These are phyloP conservation scores for Cataglyphis albicans DNA, from an alignment of 2,888 invertebrate genomes.

Conservation along the genomic window DNA sequence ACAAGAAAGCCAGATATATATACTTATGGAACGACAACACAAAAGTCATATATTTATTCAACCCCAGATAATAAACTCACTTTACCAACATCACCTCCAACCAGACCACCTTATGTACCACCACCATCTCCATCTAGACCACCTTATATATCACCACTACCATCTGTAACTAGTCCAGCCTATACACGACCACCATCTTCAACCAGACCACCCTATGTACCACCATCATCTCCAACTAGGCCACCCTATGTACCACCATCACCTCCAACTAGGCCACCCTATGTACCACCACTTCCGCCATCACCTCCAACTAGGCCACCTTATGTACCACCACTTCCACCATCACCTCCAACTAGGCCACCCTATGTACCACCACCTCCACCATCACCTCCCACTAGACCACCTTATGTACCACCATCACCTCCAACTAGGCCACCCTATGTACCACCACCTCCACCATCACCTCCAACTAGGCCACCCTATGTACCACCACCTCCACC, in stretches of 20 bases:
- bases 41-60: neutral
- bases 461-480: conserved; percentile 18
- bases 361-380: conserved; percentile 53
- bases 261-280: conserved; percentile 39
- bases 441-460: conserved; percentile 30
- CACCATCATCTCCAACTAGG: conserved; percentile 29
- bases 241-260: conserved; percentile 40
- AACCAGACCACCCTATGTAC: neutral
- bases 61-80: no score
- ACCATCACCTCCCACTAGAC: conserved; percentile 44
- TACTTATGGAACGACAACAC: neutral
- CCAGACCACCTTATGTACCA: neutral
- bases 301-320: conserved; percentile 44
- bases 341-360: conserved; percentile 38
- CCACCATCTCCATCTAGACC: neutral
- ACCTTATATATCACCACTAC: conserved; percentile 3
- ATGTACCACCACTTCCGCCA: conserved; percentile 52
- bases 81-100: neutral
- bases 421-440: conserved; percentile 59
- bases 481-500: conserved; percentile 40
- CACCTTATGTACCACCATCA: conserved; percentile 53
- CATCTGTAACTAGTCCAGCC: neutral
- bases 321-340: conserved; percentile 47
- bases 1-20: no score
- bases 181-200: neutral